Conservation (phyloP, 2,888 invertebrate genomes). For the Caenorhabditis afra region DNA sequence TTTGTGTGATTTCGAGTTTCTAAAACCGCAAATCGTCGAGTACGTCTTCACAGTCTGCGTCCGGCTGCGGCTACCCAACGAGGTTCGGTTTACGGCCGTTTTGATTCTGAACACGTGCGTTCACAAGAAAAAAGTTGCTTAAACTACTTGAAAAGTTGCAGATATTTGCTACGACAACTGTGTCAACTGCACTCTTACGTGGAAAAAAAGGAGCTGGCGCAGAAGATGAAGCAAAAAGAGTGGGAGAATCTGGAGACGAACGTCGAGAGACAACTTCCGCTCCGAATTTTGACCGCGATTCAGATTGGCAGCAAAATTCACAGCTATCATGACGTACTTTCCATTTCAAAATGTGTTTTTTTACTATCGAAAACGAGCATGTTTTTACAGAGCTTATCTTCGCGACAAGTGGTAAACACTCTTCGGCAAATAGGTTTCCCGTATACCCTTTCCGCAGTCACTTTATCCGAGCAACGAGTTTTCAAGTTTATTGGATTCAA, state of each 20-base stretch:
- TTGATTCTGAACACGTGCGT: constrained; percentile 46
- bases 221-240: constrained; percentile 48
- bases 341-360: neutral
- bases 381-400: constrained; percentile 80
- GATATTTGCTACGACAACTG: constrained; percentile 69
- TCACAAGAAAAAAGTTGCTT: neutral
- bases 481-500: constrained; percentile 45
- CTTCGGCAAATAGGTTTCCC: constrained; percentile 80
- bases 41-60: constrained; percentile 78
- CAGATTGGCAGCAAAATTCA: constrained; percentile 82
- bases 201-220: constrained; percentile 32
- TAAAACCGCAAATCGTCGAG: constrained; percentile 69
- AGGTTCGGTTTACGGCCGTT: constrained; percentile 74
- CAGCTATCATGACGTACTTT: constrained; percentile 80
- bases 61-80: constrained; percentile 75
- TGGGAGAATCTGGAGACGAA: constrained; percentile 75
- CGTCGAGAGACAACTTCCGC: constrained; percentile 79
- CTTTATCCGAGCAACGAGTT: constrained; percentile 81
- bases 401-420: constrained; percentile 75
- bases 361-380: neutral
- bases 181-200: constrained; percentile 57
- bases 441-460: constrained; percentile 81
- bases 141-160: constrained; percentile 31
- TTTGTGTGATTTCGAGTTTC: constrained; percentile 60
- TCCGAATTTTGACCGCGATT: constrained; percentile 81